Evolutionary conservation across 2,113 vertebrate genomes (phyloP), one percentile per base, ranked within the genome.

Genomic region (Seriola rivoliana): DNA sequence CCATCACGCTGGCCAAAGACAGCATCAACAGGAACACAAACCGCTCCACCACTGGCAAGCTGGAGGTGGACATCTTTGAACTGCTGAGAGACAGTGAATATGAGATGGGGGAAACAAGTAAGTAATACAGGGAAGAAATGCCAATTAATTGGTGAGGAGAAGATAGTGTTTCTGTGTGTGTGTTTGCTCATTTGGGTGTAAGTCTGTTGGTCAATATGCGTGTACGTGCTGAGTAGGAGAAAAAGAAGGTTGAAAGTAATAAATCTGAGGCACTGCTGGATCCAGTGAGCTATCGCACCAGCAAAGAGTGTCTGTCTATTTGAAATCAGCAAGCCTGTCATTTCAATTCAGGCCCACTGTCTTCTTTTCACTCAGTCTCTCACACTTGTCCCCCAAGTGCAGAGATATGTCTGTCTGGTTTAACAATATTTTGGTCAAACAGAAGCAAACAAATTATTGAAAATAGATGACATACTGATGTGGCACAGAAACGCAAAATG

Each of bases 31-130:
- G 96, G 1, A 96, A 94, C 34, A 97, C 96, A 0, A 98, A 99
- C 94, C 96, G 97, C 80, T 96, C 93, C 75, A 97, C 95, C 71
- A 98, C 97, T 21, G 97, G 98, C 91, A 96, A 97, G 85, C 96
- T 99, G 91, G 95, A 96, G 86, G 97, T 99, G 95, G 98, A 99
- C 95, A 98, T 99, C 92, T 99, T 99, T 82, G 98, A 99, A 88
- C 96, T 99, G 85, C 95, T 99, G 85, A 91, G 97, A 93, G 98
- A 99, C 96, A 99, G 98, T 86, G 98, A 99, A 94, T 99, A 99
- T 52, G 98, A 99, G 93, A 99, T 97, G 1, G 98, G 97, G 3
- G 98, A 99, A 93, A 99, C 98, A 91, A 99, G 98, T 99, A 94
- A 95, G 93, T 92, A 67, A 62, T 48, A 36, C 21, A 2, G 25